Evolutionary conservation across 2,888 invertebrate species (phyloP).

Genomic region (Aspidiotus rigidus): DNA sequence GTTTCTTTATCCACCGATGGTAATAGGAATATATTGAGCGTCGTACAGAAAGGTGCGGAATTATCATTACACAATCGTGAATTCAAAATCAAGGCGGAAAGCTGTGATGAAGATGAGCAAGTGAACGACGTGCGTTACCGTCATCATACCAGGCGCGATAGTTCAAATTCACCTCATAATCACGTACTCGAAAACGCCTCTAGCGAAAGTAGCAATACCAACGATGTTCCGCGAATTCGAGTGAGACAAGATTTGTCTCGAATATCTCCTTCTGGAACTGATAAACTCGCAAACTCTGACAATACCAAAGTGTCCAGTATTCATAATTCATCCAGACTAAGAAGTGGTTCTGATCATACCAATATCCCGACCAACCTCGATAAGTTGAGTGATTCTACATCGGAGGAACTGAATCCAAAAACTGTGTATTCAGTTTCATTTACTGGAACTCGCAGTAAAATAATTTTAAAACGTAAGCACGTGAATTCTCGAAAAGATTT

Average conservation of each 20-base stretch:
- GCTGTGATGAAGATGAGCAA: background rate
- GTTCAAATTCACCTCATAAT: background rate
- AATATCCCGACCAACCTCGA: background rate
- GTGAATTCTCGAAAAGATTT: conserved; percentile 1
- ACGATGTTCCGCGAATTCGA: background rate
- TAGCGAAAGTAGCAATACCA: background rate
- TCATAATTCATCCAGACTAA: background rate
- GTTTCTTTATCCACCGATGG: conserved; percentile 47
- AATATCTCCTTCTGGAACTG: background rate
- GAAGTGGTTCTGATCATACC: background rate
- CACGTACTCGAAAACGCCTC: background rate
- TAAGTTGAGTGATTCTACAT: background rate
- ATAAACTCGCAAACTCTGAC: background rate
- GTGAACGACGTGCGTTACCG: background rate
- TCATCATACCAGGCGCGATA: background rate
- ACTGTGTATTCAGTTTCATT: conserved; percentile 20
- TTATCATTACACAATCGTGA: background rate
- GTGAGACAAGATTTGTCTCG: background rate
- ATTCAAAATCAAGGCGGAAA: background rate
- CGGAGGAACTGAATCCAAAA: background rate
- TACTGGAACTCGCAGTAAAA: conserved; percentile 11
- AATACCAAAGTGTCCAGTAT: background rate
- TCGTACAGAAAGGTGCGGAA: conserved; percentile 12
- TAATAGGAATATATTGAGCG: conserved; percentile 1
- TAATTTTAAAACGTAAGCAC: conserved; percentile 14